Conservation (phyloP, 2,888 invertebrate species). For the Noctua comes region DNA sequence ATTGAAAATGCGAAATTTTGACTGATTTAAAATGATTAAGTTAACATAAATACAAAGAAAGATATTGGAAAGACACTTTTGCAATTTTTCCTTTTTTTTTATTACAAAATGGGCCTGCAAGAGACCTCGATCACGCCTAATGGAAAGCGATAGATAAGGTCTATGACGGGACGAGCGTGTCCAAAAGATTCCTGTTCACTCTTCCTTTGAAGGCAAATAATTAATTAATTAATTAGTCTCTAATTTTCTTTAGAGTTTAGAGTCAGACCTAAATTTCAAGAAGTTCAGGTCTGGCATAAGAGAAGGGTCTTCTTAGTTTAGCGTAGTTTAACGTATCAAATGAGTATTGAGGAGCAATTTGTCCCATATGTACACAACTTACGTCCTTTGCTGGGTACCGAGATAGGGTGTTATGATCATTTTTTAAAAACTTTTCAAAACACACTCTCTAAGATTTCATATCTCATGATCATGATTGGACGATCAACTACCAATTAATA, state of each 20-base stretch:
- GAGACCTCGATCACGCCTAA: no score
- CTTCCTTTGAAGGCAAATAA: no score
- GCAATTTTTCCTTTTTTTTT: not conserved
- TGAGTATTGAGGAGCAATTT: not conserved
- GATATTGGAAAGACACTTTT: slow-evolving; percentile 3
- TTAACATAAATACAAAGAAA: not conserved
- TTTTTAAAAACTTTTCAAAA: not conserved
- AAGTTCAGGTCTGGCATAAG: no score
- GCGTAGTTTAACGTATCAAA: no score
- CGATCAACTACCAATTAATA: not conserved
- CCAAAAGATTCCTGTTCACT: no score
- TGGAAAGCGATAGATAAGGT: no score
- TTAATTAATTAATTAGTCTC: no score
- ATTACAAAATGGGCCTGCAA: no score
- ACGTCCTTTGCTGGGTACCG: not conserved
- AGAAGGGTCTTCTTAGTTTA: not conserved
- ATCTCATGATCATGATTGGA: not conserved
- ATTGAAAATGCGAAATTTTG: slow-evolving; percentile 13
- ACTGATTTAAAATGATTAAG: not conserved
- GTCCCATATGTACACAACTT: not conserved
- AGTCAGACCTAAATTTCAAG: no score
- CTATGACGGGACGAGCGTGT: no score
- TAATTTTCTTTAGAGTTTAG: not conserved
- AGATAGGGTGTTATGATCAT: not conserved
- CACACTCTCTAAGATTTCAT: not conserved